Base-by-base conservation (phyloP, 2,797 vertebrate species). In the Adelosebastes latens region DNA sequence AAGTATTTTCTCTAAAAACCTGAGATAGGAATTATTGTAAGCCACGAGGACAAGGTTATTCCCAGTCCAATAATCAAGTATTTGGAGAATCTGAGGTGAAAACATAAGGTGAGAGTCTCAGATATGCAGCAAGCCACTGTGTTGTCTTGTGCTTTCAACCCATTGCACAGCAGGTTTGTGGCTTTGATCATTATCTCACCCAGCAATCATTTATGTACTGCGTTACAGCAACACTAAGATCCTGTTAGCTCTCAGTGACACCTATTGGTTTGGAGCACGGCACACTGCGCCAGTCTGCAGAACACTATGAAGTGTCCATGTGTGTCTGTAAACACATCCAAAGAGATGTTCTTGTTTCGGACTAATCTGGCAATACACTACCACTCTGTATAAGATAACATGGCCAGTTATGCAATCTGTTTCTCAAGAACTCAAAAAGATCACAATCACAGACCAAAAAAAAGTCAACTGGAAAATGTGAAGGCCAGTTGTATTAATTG, bases 131-230 rank as follows among this genome's bases (percentile, higher is more conserved):
- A 29, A 7, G 22, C 29, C 39, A 2, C 25, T 6, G 22, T 55
- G 14, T 53, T 49, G 46, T 49, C 46, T 49, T 49, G 7, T 49
- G 22, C 20, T 18, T 73, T 12, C 6, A 32, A 13, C 18, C 29
- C 29, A 13, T 49, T 39, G 11, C 24, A 24, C 20, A 72, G 61
- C 22, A 79, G n/a, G 42, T 81, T 24, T 65, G 49, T 4, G n/a
- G 27, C 62, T 75, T 70, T 69, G 60, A 75, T 71, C 24, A 53
- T 49, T 9, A 4, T 63, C 69, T 53, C 20, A 53, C 49, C 49
- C 49, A 53, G 49, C 77, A 87, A 62, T 83, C 72, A 81, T 60
- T 24, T 53, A 64, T 79, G 29, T 64, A 13, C 24, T 9, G 16
- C 27, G 4, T 69, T 25, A 70, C 59, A 63, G 10, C 34, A 73